Evolutionary conservation across 1,140 invertebrate species (phyloP).

Genomic region (Sesamia nonagrioides): DNA sequence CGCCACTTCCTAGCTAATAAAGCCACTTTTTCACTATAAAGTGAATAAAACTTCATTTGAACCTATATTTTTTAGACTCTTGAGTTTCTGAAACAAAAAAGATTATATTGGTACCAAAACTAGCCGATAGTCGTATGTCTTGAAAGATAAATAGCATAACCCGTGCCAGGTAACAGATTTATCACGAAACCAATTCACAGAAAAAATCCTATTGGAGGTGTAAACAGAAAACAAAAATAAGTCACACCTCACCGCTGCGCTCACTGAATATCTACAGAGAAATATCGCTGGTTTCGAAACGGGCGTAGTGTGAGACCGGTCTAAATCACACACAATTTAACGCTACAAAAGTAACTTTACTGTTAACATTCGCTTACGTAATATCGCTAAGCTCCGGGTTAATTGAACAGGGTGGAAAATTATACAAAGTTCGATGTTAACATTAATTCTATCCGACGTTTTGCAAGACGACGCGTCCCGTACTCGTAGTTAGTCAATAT

Average conservation of each 20-base stretch:
- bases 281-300: not conserved
- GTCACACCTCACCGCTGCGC: slow-evolving; percentile 7
- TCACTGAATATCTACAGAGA: not conserved
- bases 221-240: slow-evolving; percentile 16
- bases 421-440: slow-evolving; percentile 69
- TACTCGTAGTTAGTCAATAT: slow-evolving; percentile 70
- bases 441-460: slow-evolving; percentile 67
- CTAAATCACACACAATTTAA: slow-evolving; percentile 74
- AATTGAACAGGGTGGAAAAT: slow-evolving; percentile 74
- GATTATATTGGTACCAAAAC: not conserved
- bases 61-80: not conserved
- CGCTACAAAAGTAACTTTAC: slow-evolving; percentile 66
- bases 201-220: slow-evolving; percentile 29
- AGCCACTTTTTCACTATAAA: too few species aligned
- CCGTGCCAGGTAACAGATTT: not conserved
- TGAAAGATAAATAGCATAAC: not conserved
- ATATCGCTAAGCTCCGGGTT: slow-evolving; percentile 61
- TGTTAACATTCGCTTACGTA: slow-evolving; percentile 59
- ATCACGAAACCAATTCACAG: slow-evolving; percentile 32
- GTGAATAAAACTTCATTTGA: too few species aligned
- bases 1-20: too few species aligned
- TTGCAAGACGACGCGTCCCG: slow-evolving; percentile 57
- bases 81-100: not conserved
- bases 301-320: slow-evolving; percentile 40
- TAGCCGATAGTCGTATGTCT: not conserved